Evolutionary conservation across 1,140 invertebrate species (phyloP).

Genomic region (Drosophila ogumai): DNA sequence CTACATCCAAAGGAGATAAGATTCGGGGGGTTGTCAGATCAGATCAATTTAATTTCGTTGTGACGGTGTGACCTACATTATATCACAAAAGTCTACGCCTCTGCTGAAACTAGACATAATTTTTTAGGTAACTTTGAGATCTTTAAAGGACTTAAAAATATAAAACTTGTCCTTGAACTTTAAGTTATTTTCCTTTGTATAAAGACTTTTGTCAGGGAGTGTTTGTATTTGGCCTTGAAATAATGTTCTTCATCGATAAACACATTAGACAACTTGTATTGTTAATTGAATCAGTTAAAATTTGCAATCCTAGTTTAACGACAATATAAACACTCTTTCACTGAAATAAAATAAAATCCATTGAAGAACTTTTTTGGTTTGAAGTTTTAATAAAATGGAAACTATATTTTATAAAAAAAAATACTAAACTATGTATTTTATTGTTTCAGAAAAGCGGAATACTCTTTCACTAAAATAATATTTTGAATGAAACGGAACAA

Average conservation of each 20-base stretch:
- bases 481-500: neutral
- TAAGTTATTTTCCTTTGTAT: neutral
- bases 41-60: slow-evolving; percentile 5
- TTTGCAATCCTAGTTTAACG: neutral
- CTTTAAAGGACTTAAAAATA: neutral
- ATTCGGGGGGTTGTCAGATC: slow-evolving; percentile 46
- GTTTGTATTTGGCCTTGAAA: slow-evolving; percentile 8
- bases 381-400: neutral
- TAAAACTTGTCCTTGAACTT: too few relatives aligned
- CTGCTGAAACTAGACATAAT: neutral
- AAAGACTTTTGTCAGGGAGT: neutral
- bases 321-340: neutral
- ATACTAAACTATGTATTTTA: neutral
- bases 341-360: neutral
- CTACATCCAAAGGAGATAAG: slow-evolving; percentile 58
- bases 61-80: neutral
- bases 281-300: slow-evolving; percentile 17
- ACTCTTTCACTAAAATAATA: too few relatives aligned
- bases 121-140: neutral
- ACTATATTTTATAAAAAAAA: neutral
- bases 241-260: neutral
- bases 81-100: neutral
- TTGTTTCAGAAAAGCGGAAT: too few relatives aligned
- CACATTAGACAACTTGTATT: slow-evolving; percentile 12
- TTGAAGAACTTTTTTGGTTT: neutral